Conservation (phyloP, 2,797 vertebrate species). For the Phoeniculus purpureus region DNA sequence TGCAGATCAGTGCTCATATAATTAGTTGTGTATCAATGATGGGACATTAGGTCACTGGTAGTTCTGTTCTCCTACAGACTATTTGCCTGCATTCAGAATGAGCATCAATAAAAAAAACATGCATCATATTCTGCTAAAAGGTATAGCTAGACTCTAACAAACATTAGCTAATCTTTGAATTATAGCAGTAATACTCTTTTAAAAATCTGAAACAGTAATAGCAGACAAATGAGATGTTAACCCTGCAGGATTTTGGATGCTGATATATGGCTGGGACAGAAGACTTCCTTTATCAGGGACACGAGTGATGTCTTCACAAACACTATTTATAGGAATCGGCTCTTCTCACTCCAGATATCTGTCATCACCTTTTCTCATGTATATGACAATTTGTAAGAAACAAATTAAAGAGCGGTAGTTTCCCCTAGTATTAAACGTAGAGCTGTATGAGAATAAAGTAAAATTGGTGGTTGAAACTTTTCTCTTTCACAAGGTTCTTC, state of each 20-base stretch:
- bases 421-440: background rate
- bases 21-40: constrained; percentile 57
- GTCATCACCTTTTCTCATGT: background rate
- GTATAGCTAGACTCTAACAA: background rate
- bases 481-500: background rate
- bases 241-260: background rate
- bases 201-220: background rate
- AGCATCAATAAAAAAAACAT: constrained; percentile 7
- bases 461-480: background rate
- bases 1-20: constrained; percentile 57
- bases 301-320: background rate
- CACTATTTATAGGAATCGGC: background rate
- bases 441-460: background rate
- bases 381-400: background rate
- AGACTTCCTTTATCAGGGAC: background rate
- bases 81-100: constrained; percentile 18
- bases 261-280: background rate
- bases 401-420: background rate
- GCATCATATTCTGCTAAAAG: background rate
- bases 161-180: background rate
- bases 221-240: background rate
- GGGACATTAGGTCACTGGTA: constrained; percentile 64
- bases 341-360: constrained; percentile 1
- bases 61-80: constrained; percentile 35
- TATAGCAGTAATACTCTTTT: background rate